Evolutionary conservation across 2,888 invertebrate species (phyloP), one percentile per base, ranked within the genome.

Genomic region (Agriopis leucophaearia): DNA sequence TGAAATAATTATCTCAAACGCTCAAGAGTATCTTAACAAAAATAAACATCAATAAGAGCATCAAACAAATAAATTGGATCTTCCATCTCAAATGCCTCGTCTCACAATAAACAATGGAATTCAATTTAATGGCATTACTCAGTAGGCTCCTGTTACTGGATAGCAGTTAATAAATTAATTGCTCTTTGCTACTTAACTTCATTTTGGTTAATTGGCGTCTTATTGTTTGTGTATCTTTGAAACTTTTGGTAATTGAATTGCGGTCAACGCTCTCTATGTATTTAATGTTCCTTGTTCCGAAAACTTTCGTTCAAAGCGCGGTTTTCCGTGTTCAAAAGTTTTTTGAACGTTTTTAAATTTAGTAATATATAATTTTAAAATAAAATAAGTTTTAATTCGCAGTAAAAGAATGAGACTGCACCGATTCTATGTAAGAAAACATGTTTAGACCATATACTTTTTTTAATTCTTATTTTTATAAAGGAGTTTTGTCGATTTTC

Each of bases 51-150:
- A 63, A 59, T 66, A 66, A 44, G 45, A 64, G 64, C 71, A 71
- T 69, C 64, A 76, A 76, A 72, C 72, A 76, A 73, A 70, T 69
- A 75, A 81, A 80, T 77, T 76, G 73, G 75, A 74, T 77, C 66
- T 71, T 56, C 65, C 58, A 56, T 66, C 67, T 79, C 63, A 57
- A 74, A 78, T 75, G 66, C 71, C 76, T 75, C 66, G 67, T 52
- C 64, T 72, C 50, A 69, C 73, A 76, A 76, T 72, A 75, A 77
- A 78, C 70, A 75, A 70, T 71, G 70, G 67, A 72, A 78, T 72
- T 72, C 71, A 77, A 78, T 76, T 75, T 73, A 64, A 74, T 63
- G 63, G 74, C 60, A 74, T 77, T 75, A 27, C 27, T 27, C 5
- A 77, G 72, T 67, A 66, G 76, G 70, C 71, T 71, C 70, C 70